Base-by-base conservation (phyloP, 37 sponge, comb jelly and placozoan species). In the Tethya wilhelma region DNA sequence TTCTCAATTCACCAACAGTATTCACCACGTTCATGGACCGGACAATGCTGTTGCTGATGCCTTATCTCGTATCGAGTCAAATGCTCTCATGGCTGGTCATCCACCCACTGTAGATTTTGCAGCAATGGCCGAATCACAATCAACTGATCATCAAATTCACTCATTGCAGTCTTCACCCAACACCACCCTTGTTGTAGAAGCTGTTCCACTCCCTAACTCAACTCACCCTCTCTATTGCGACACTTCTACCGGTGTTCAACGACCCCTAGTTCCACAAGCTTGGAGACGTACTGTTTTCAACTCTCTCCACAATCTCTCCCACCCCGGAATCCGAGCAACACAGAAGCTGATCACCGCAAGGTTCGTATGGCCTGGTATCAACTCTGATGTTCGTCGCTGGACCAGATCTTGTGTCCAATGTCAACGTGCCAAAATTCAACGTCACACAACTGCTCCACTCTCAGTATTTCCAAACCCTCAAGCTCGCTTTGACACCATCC, bases 311-410 rank as follows among this genome's bases (percentile, higher is more conserved):
- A 28, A 33, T 2, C 65, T 90, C 20, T 84, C 81, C 17, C 90
- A 90, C 44, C 90, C 90, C 30, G 85, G 90, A 5, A 84, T 90
- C 39, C 62, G 71, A 38, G 90, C 86, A 26, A 81, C 90, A 1
- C 90, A 85, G 56, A 76, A 80, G 8, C 81, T 90, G 57, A 74
- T 89, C 75, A 79, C 90, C 17, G 28, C 85, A 4, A 69, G 85
- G 8, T 89, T 77, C 33, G 68, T 89, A 2, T 84, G 84, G 90
- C 90, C 90, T 0, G 79, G 84, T 1, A 89, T 89, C 44, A 89
- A 89, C 45, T 38, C 43, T 5, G 84, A 82, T 66, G 77, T 90
- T 42, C 44, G 75, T 17, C 60, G 60, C 14, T 89, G 90, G 80
- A 70, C 80, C 37, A 43, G 38, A 5, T 69, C 85, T 3, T 89